Base-by-base conservation (phyloP, 2,888 invertebrate species). In the Thyatira batis region DNA sequence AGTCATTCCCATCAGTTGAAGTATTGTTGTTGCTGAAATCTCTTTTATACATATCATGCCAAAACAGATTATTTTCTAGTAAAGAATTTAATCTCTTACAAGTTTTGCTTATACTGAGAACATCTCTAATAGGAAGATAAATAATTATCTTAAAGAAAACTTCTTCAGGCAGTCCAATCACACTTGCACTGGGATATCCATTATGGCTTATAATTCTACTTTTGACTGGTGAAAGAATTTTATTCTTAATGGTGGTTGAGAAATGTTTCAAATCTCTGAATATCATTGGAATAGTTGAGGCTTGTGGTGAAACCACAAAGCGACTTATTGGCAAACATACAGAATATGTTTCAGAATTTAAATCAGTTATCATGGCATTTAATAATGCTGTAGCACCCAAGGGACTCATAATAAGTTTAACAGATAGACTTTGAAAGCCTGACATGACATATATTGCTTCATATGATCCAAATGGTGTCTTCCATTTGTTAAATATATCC, bases 171-270 rank as follows among this genome's bases (percentile, higher is more conserved):
- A 92, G 59, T 3, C 92, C 92, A 33, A 82, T 67, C 57, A 92
- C 80, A 71, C 91, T 91, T 27, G 90, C 89, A 79, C 87, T 89
- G 4, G 85, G 77, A 71, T 82, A 93, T 13, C 85, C 93, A 66
- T 89, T 77, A 53, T 80, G 68, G 52, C 76, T 85, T 17, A 94
- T 76, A 63, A 94, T 89, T 62, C 88, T 87, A 64, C 93, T 92
- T 51, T 93, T 93, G 43, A 94, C 87, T 25, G 94, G 93, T 28
- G 91, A 83, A 33, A 93, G 69, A 21, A 94, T 63, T 52, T 87
- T 80, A 61, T 94, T 91, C 66, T 94, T 94, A 55, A 94, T 85
- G 52, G 84, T 87, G 39, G 76, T 69, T 8, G 92, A 86, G 21
- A 93, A 79, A 64, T 92, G 88, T 63, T 89, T 89, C 39, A 93